Evolutionary conservation across 2,797 vertebrate species (phyloP), one percentile per base, ranked within the genome.

Genomic region (Schizopygopsis malacanthus): DNA sequence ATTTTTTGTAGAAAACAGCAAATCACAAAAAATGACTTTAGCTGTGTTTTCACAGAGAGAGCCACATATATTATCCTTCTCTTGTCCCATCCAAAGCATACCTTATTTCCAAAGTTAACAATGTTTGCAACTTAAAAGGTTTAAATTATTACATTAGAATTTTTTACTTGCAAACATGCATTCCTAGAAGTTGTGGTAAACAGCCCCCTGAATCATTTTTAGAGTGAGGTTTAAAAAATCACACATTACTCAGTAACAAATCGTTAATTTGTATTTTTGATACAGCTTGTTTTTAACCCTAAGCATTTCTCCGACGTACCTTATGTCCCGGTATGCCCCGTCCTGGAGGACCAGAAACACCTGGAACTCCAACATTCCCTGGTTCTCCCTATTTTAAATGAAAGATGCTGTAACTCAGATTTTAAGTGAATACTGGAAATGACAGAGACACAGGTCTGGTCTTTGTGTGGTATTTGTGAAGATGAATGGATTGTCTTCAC

Each of bases 251-350:
- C n/a, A 6, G 2, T 63, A 28, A 63, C 2, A 25, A 61, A 59
- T 56, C 8, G 20, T 59, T 0, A 11, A n/a, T 61, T n/a, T 20
- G 13, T 54, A 54, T 9, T n/a, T 5, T 50, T 37, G 20, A 52
- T 39, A 71, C 15, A 81, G 22, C 47, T 45, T 71, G n/a, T 56
- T 6, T 15, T 73, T 33, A 37, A 72, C 11, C 13, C 61, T 4
- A 10, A 67, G n/a, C 16, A 50, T 50, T 6, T 82, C 6, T 84
- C 5, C 25, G n/a, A 73, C 79, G 87, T 90, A 98, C 97, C 94
- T 98, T 98, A 82, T 93, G 89, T 65, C 97, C 97, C 79, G 94
- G 90, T 82, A 95, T 89, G 2, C 97, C 97, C 82, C 72, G 89
- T 37, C 97, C 88, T 25, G 95, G 93, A 76, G 93, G 87, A 88